These are phyloP conservation scores for Vidua chalybeata DNA, from an alignment of 2,113 vertebrate genomes.

Conservation along the genomic window DNA sequence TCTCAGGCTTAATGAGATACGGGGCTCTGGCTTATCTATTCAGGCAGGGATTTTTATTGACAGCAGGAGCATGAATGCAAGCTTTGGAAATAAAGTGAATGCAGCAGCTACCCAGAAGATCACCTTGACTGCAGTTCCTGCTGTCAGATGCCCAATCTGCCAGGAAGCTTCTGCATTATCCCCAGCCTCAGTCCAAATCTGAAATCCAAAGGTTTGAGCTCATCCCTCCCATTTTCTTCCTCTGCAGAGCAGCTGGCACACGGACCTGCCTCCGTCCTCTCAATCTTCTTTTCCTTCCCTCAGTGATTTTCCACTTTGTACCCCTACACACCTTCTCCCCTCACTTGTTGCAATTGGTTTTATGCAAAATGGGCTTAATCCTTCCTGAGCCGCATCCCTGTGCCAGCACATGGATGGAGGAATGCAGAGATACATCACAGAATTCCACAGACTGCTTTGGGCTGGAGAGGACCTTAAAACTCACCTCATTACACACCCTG, in stretches of 20 bases:
- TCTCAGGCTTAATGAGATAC: conserved; percentile 13
- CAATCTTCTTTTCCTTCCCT: neutral
- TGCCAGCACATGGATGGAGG: neutral
- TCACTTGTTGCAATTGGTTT: neutral
- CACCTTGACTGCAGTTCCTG: conserved; percentile 5
- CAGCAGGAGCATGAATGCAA: neutral
- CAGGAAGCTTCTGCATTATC: neutral
- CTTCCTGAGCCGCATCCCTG: neutral
- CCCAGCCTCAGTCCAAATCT: neutral
- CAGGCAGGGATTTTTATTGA: conserved; percentile 19
- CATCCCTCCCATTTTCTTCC: neutral
- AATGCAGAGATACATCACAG: neutral
- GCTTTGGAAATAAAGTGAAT: neutral
- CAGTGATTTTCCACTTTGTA: neutral
- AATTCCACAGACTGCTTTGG: neutral
- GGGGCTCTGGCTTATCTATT: neutral
- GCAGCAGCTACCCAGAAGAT: neutral
- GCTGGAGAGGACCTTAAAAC: neutral
- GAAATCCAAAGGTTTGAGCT: neutral
- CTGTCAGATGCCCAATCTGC: neutral
- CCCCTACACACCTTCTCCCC: neutral
- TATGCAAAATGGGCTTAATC: neutral
- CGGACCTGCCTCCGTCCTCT: neutral
- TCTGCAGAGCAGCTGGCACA: neutral
- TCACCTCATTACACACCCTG: neutral